Evolutionary conservation across 2,888 invertebrate species (phyloP).

Genomic region (Plagodis dolabraria): DNA sequence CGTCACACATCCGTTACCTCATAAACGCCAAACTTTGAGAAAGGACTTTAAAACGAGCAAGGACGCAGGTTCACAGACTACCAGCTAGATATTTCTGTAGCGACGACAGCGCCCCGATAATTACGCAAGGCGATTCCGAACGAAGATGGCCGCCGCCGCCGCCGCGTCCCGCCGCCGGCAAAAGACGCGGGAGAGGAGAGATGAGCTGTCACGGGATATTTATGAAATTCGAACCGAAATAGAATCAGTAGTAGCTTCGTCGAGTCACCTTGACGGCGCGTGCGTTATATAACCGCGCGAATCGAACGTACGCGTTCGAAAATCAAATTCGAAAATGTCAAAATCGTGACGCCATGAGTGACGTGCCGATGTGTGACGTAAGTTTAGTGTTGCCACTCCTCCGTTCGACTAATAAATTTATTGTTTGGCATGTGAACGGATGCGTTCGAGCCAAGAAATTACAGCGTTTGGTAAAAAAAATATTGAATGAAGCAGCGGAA

Average conservation of each 20-base stretch:
- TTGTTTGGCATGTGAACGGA: constrained; percentile 85
- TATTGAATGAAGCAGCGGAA: constrained; percentile 82
- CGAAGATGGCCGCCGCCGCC: constrained; percentile 70
- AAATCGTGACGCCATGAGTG: constrained; percentile 72
- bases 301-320: constrained; percentile 54
- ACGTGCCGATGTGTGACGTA: constrained; percentile 75
- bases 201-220: constrained; percentile 83
- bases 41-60: constrained; percentile 84
- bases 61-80: constrained; percentile 68
- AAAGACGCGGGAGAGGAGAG: constrained; percentile 79
- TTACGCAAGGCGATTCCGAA: constrained; percentile 64
- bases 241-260: constrained; percentile 78
- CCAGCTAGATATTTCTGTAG: constrained; percentile 39
- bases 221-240: constrained; percentile 84
- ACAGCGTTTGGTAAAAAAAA: constrained; percentile 82
- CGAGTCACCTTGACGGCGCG: constrained; percentile 82
- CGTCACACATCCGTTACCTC: constrained; percentile 80
- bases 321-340: constrained; percentile 69
- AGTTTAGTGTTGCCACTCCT: constrained; percentile 80
- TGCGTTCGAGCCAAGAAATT: constrained; percentile 85
- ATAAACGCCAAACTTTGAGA: constrained; percentile 78
- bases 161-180: constrained; percentile 52
- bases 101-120: constrained; percentile 64
- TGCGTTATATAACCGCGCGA: constrained; percentile 72
- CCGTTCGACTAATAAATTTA: constrained; percentile 83